Percentiles rank a stretch among this genome's conserved stretches.
These are phyloP conservation scores for Orthonyx spaldingii DNA, from an alignment of 2,113 vertebrate genomes.

Conservation along the genomic window DNA sequence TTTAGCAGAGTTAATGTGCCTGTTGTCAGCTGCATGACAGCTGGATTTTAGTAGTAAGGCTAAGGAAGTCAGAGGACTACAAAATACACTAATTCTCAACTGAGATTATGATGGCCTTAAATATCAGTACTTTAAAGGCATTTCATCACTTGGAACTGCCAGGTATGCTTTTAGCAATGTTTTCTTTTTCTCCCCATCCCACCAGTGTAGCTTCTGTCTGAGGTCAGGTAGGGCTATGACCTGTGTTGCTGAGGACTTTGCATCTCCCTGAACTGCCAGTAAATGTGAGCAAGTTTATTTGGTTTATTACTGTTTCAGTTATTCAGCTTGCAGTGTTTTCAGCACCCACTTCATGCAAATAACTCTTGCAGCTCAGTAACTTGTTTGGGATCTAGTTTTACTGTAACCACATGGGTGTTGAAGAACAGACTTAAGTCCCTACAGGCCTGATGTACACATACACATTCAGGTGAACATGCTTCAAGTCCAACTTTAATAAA, in stretches of 20 bases:
- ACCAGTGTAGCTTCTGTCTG: not conserved
- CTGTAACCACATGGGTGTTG: not conserved
- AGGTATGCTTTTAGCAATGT: not conserved
- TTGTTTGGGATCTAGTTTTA: not conserved
- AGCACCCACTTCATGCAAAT: not conserved
- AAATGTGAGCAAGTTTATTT: not conserved
- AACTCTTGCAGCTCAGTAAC: not conserved
- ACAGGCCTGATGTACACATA: not conserved
- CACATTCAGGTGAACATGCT: not conserved
- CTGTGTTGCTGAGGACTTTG: not conserved
- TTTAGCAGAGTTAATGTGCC: not conserved
- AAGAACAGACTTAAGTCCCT: not conserved
- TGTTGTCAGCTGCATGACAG: not conserved
- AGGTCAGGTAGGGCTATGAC: not conserved
- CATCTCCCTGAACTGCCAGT: not conserved
- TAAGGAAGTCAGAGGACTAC: not conserved
- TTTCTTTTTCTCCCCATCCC: not conserved
- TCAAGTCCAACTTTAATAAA: not conserved
- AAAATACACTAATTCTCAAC: not conserved
- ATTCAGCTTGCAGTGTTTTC: not conserved
- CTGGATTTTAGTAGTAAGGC: not conserved
- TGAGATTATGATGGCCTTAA: not conserved
- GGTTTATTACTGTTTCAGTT: not conserved
- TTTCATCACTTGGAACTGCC: not conserved
- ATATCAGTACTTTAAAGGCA: not conserved